Evolutionary conservation across 2,113 vertebrate genomes (phyloP), one percentile per base, ranked within the genome.

Genomic region (Microtus pennsylvanicus): DNA sequence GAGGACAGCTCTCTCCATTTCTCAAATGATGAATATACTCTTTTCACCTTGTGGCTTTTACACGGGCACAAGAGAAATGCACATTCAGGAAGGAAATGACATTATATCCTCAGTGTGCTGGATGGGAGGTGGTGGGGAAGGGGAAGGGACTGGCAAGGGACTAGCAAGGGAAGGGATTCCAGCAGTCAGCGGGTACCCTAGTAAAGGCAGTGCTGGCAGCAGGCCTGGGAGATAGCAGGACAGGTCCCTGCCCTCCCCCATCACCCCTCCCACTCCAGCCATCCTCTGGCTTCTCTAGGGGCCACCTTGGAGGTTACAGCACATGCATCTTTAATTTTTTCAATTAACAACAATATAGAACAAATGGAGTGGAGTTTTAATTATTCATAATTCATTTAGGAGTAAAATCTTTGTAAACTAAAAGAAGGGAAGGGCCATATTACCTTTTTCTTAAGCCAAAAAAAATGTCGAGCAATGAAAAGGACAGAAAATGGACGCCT

Each of bases 251-350:
- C 55, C 3, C 0, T 1, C 67, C 55, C 76, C 61, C 50, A 12
- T 12, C 50, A 2, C 0, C 5, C 75, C 55, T 0, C 76, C 38
- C 1, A 6, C 91, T 33, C 4, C 22, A 76, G 55, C 92, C 6
- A 4, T 38, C 93, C 80, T 33, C 76, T 3, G 14, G 72, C 92
- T 94, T 88, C 90, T 95, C 89, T 70, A 7, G 67, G 95, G 98
- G 97, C 98, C 95, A 96, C 98, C 97, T 91, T 96, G 97, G 98
- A 98, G 97, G 97, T 95, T 97, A 96, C 90, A 98, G 97, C 95
- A 81, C 97, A 98, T 99, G 97, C 98, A 98, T 99, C 98, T 98
- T 99, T 98, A 98, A 98, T 98, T 99, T 98, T 98, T 98, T 98
- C 98, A 98, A 98, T 99, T 98, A 99, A 98, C 97, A 98, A 98